Evolutionary conservation across 2,113 vertebrate species (phyloP), one percentile per base, ranked within the genome.

Genomic region (Tylochromis polylepis): DNA sequence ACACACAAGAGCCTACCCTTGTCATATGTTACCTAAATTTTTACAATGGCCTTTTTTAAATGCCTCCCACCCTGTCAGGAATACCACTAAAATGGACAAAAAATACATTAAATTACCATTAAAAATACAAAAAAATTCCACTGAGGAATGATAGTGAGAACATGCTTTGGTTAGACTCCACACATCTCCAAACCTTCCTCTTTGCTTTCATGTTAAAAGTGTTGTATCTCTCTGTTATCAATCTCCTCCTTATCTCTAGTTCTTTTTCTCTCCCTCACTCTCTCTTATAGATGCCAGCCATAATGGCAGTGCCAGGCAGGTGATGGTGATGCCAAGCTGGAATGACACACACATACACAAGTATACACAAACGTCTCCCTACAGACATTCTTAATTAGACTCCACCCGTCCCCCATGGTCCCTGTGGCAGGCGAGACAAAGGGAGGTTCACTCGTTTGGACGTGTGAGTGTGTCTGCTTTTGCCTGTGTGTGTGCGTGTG

Each of bases 371-470:
- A 82, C 82, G 70, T 95, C 92, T 97, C 96, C 95, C 96, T 88
- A 93, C 82, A 93, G 96, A 96, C 87, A 79, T 90, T 95, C 96
- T 96, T 97, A 96, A 97, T 97, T 97, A 96, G 96, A 96, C 94
- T 92, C 93, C 92, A 93, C 93, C 93, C 89, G 90, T 95, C 95
- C 96, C 96, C 96, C 88, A 92, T 72, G 89, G 94, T 96, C 94
- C 86, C 90, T 85, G 87, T 95, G 94, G 95, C 95, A 95, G 94
- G 90, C 90, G 87, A 96, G 95, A 96, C 96, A 96, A 96, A 96
- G 95, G 95, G 92, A 97, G 90, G 94, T 93, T 96, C 93, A 96
- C 94, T 96, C 89, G 92, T 95, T 95, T 94, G 94, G 95, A 96
- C 91, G 92, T 90, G 90, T 81, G 87, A 82, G 84, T 88, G 85